Base-by-base conservation (phyloP, 2,888 invertebrate genomes). In the Neria commutata region DNA sequence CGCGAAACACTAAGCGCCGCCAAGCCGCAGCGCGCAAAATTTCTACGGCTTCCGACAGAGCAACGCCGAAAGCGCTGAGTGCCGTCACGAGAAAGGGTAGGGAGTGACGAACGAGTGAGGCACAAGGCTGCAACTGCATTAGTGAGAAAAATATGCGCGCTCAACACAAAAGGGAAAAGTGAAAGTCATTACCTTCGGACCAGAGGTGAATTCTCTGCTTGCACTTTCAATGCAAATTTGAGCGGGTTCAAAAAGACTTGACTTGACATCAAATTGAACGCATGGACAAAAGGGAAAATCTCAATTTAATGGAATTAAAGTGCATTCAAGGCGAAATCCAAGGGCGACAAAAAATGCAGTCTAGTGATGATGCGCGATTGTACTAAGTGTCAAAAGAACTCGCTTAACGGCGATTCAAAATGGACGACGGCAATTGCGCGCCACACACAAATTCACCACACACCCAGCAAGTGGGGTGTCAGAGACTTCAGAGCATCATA, bases 151-250 rank as follows among this genome's bases (percentile, higher is more conserved):
- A 58, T 55, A 60, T 60, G 58, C 57, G 58, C 52, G 61, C 51
- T 56, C 54, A 54, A 65, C 62, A 56, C 55, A 21, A 19, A 34
- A 51, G 37, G 57, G 50, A 57, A 46, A 64, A 66, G 61, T 69
- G 70, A 75, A 75, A 76, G 73, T 73, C 71, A 70, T 71, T 68
- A 68, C 68, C 69, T 67, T 59, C 54, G 21, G n/a, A n/a, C n/a
- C n/a, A 58, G 48, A 54, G 58, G 49, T 54, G 60, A 34, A 16
- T 55, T 3, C 23, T 52, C 34, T 52, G 33, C 26, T 45, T 23
- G 29, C 10, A 37, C 11, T 40, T 14, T 40, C 19, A 5, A 17
- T 40, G 4, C 19, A 17, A 17, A 17, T n/a, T 6, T 3, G 16
- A 14, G 11, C 21, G 25, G 33, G 50, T 49, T 46, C 46, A 49